Base-by-base conservation (phyloP, 2,113 vertebrate species). In the Austrofundulus limnaeus region DNA sequence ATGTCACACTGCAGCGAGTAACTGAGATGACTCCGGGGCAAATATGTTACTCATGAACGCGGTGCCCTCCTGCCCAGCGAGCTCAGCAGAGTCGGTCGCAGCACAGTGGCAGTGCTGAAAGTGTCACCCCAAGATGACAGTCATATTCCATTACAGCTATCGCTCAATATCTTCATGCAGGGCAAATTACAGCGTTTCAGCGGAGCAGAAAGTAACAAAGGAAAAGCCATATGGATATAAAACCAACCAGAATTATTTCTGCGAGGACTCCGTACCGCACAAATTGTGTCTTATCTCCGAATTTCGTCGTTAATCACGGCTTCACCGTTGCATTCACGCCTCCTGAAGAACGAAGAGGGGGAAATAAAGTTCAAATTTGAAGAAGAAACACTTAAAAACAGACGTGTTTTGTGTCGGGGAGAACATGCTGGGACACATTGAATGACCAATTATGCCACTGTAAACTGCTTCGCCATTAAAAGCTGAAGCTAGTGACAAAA, bases 1-100 rank as follows among this genome's bases (percentile, higher is more conserved):
- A 75, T 85, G 85, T 87, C 80, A 75, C 68, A 70, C 74, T 84
- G 78, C 42, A 47, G 84, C 60, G 74, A 77, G 85, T 87, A 88
- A 85, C 81, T 64, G 81, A 80, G 83, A 81, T 91, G 80, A 91
- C 90, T 89, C 75, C 61, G 51, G 87, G 91, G 90, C 88, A 92
- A 89, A 89, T 79, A 64, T 66, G 74, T 88, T 64, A 82, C 83
- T 71, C 66, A 28, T 62, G 78, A 84, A 83, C 79, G 59, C 53
- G 55, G 56, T 79, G 82, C 81, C 84, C 87, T 87, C 81, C 85
- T 76, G 79, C 80, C 60, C 84, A 41, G 84, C 53, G 66, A 75
- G 77, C 85, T 78, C 80, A 83, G 88, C 61, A 65, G 80, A 82
- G 87, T 85, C 76, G 61, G 82, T 59, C 57, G 52, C 75, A 66